Evolutionary conservation across 2,888 invertebrate genomes (phyloP), one percentile per base, ranked within the genome.

Genomic region (Orthosia incerta): DNA sequence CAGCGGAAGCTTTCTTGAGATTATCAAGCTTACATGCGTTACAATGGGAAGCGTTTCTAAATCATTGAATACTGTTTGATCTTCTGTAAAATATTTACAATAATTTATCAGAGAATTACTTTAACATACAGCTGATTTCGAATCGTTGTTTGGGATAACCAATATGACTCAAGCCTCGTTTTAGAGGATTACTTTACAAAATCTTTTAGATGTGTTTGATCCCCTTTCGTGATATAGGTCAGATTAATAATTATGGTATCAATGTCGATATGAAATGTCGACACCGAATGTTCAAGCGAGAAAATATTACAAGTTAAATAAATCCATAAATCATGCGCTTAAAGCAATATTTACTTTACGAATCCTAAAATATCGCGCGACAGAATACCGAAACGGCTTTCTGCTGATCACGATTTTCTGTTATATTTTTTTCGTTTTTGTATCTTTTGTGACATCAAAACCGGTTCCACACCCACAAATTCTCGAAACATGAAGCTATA

Each of bases 241-340:
- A 80, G 62, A 70, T 76, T 72, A 63, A 68, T 82, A 76, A 72
- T 72, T 63, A 75, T 72, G 53, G 63, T 73, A 71, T 74, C 71
- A 71, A 83, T 77, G 75, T 80, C 61, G 70, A 74, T 80, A 66
- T 56, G 45, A 71, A 76, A 70, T 89, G 88, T 89, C 84, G 89
- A 90, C 88, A 89, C 88, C 79, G 83, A 68, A 78, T 84, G 87
- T 85, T 87, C 82, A 78, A 56, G 86, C 80, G 80, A 76, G 87
- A 89, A 91, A 92, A 92, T 91, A 91, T 87, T 88, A 86, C 88
- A 90, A 90, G 89, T 91, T 88, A 90, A 92, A 68, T 93, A 91
- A 92, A 92, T 91, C 88, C 90, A 93, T 94, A 92, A 94, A 94
- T 93, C 93, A 93, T 86, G 80, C 79, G 88, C 88, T 89, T 90